Percentiles rank a stretch among this genome's conserved stretches.
Conservation (phyloP, 2,113 vertebrate species). For the Callospermophilus lateralis region DNA sequence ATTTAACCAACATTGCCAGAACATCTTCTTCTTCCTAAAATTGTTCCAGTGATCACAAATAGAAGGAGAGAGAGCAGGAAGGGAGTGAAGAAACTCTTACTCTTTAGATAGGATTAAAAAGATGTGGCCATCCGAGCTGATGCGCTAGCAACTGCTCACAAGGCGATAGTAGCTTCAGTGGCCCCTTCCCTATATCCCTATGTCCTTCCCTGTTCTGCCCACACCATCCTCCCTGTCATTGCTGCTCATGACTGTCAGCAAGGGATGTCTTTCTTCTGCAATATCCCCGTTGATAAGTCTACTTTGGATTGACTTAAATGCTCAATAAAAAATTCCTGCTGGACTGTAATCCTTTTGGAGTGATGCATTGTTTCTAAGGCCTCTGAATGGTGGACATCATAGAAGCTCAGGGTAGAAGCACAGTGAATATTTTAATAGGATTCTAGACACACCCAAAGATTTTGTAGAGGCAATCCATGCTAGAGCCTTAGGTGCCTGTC, state of each 20-base stretch:
- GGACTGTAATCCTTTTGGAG: not conserved
- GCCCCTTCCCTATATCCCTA: not conserved
- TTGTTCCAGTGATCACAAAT: conserved; percentile 40
- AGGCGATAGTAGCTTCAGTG: not conserved
- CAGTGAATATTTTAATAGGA: not conserved
- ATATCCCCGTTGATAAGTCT: not conserved
- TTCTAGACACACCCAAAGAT: not conserved
- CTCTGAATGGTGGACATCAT: not conserved
- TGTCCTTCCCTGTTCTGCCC: not conserved
- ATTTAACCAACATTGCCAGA: conserved; percentile 81
- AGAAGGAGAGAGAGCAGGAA: not conserved
- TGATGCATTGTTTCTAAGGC: conserved; percentile 1
- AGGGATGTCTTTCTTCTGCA: not conserved
- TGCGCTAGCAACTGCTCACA: not conserved
- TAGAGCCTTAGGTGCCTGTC: not conserved
- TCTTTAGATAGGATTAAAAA: not conserved
- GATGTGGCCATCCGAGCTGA: not conserved
- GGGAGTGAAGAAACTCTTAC: not conserved
- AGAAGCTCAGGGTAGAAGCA: not conserved
- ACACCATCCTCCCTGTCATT: not conserved
- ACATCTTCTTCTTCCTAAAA: conserved; percentile 71
- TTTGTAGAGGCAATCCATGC: not conserved
- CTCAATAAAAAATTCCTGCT: not conserved
- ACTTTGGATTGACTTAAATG: not conserved
- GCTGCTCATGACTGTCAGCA: not conserved